Evolutionary conservation across 2,888 invertebrate species (phyloP).

Genomic region (Leptopilina myrica): DNA sequence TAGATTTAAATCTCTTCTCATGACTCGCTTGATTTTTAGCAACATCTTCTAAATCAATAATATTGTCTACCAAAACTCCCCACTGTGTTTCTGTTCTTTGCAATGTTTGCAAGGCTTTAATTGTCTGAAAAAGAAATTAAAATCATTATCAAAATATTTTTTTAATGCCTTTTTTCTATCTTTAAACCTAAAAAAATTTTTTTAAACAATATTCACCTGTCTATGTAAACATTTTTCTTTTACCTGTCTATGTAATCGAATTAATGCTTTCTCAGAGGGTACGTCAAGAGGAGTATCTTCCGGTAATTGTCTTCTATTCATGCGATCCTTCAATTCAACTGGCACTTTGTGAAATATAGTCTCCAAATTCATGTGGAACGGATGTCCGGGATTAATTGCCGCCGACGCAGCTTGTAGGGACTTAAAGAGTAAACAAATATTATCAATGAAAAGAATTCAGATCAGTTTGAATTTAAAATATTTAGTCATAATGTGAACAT

Average conservation of each 20-base stretch:
- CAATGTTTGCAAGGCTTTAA: conserved; percentile 93
- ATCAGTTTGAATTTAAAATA: not conserved
- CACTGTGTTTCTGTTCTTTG: conserved; percentile 97
- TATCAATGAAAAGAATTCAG: not conserved
- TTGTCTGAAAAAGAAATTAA: conserved; percentile 79
- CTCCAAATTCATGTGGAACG: conserved; percentile 88
- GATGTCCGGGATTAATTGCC: conserved; percentile 86
- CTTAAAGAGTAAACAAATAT: conserved; percentile 77
- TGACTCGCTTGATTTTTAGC: conserved; percentile 85
- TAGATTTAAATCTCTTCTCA: conserved; percentile 82
- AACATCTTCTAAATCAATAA: conserved; percentile 92
- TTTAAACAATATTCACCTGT: conserved; percentile 80
- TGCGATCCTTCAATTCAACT: conserved; percentile 85
- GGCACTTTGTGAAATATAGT: conserved; percentile 94
- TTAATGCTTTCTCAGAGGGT: conserved; percentile 90
- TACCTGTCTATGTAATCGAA: conserved; percentile 94
- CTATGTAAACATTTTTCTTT: conserved; percentile 66
- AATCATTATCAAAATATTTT: conserved; percentile 27
- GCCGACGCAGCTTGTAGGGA: conserved; percentile 90
- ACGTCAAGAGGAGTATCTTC: conserved; percentile 81
- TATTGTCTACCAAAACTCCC: conserved; percentile 89
- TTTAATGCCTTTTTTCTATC: not conserved
- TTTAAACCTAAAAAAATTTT: not conserved
- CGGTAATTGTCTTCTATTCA: conserved; percentile 81
- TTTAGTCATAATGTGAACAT: too few relatives aligned